A percentile compares a stretch with the other conserved stretches of the same genome.
phyloP scores from a whole-genome alignment of 2,113 vertebrate genomes.

The Talpa occidentalis region DNA sequence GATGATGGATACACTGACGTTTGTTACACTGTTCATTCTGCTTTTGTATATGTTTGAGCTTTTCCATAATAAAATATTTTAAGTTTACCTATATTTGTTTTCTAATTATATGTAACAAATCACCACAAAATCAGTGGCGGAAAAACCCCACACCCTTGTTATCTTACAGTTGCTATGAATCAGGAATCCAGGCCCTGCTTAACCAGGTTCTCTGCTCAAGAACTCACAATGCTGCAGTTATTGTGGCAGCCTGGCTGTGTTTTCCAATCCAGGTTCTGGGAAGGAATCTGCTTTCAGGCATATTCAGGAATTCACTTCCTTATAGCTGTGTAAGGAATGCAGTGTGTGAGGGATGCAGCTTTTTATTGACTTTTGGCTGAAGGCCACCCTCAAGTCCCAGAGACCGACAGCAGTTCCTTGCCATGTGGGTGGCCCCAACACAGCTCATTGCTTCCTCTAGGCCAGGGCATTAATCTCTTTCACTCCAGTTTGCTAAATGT shows the following conservation, averaged over 20 bases:
- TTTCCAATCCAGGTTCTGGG: neutral
- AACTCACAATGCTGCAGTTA: neutral
- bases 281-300: neutral
- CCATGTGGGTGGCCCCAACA: neutral
- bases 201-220: neutral
- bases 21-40: neutral
- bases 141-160: neutral
- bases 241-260: neutral
- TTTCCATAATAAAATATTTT: constrained; percentile 31
- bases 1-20: neutral
- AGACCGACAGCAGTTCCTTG: neutral
- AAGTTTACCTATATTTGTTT: neutral
- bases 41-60: constrained; percentile 10
- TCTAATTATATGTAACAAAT: neutral
- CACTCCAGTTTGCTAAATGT: neutral
- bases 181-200: neutral
- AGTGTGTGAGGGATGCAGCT: neutral
- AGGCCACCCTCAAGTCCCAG: neutral
- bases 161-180: neutral
- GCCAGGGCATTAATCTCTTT: neutral
- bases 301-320: neutral
- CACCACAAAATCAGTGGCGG: neutral
- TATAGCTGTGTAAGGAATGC: neutral
- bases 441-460: neutral
- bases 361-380: neutral